These are phyloP conservation scores for Neoscelio sp. DNA, from an alignment of 2,888 invertebrate genomes.

Conservation along the genomic window DNA sequence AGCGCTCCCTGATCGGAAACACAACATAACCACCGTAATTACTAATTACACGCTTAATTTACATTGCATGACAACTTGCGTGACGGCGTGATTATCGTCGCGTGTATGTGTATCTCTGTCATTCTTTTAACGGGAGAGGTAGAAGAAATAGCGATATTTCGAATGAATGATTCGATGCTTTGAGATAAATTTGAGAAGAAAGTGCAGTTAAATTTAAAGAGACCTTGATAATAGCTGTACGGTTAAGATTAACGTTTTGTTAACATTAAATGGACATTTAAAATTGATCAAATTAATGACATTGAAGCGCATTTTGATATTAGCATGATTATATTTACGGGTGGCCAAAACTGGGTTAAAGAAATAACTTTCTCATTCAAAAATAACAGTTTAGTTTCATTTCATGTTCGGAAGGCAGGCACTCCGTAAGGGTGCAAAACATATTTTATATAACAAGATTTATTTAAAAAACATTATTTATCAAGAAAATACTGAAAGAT, in stretches of 20 bases:
- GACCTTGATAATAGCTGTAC: neutral
- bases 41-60: slow-evolving; percentile 73
- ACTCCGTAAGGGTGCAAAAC: too few species aligned
- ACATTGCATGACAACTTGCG: slow-evolving; percentile 72
- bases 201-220: neutral
- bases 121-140: neutral
- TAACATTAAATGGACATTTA: too few species aligned
- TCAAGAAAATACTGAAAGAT: too few species aligned
- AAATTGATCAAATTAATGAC: too few species aligned
- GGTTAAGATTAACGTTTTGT: neutral
- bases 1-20: slow-evolving; percentile 63
- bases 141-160: slow-evolving; percentile 6
- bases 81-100: slow-evolving; percentile 50
- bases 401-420: too few species aligned
- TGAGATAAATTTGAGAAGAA: slow-evolving; percentile 1
- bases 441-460: too few species aligned
- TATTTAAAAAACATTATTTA: too few species aligned
- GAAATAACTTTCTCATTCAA: too few species aligned
- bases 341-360: too few species aligned
- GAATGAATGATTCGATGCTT: slow-evolving; percentile 17
- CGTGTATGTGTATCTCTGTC: slow-evolving; percentile 1
- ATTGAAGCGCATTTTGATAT: too few species aligned
- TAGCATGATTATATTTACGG: too few species aligned
- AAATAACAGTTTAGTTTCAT: too few species aligned
- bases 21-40: slow-evolving; percentile 61